Percentiles rank a stretch among this genome's conserved stretches.
These are phyloP conservation scores for Eupeodes latifasciatus DNA, from an alignment of 2,888 invertebrate genomes.

Conservation along the genomic window DNA sequence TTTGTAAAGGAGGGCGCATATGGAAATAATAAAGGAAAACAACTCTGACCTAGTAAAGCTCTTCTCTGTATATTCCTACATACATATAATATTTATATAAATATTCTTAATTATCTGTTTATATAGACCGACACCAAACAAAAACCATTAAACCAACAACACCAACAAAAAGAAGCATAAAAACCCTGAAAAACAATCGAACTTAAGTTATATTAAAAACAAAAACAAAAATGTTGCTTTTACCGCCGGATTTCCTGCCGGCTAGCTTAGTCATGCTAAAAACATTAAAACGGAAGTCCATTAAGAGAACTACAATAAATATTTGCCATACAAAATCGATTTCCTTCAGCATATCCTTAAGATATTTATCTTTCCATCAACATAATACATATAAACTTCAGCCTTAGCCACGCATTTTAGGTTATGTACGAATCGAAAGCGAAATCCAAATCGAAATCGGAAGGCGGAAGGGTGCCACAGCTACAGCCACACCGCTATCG, in stretches of 20 bases:
- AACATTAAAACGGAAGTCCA: constrained; percentile 69
- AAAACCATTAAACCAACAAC: background rate
- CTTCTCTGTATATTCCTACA: too few relatives aligned
- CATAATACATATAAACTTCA: constrained; percentile 54
- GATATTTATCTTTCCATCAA: constrained; percentile 68
- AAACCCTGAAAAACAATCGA: constrained; percentile 12
- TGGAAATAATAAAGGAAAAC: background rate
- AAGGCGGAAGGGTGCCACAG: constrained; percentile 7
- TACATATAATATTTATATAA: background rate
- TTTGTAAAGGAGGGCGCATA: background rate
- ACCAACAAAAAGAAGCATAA: too few relatives aligned
- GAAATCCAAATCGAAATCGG: background rate
- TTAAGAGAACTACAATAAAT: constrained; percentile 71
- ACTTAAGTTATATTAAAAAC: constrained; percentile 1
- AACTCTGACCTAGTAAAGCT: background rate
- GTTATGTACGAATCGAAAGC: too few relatives aligned
- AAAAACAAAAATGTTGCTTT: constrained; percentile 32
- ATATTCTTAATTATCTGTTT: constrained; percentile 23
- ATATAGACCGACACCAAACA: constrained; percentile 3
- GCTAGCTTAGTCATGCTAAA: constrained; percentile 45
- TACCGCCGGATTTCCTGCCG: constrained; percentile 69
- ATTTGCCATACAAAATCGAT: constrained; percentile 69
- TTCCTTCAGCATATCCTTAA: constrained; percentile 71
- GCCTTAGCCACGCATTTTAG: constrained; percentile 17
- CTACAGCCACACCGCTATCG: too few relatives aligned